Percentiles rank a stretch among this genome's conserved stretches.
Conservation (phyloP, 2,888 invertebrate species). For the Epinotia ramella region DNA sequence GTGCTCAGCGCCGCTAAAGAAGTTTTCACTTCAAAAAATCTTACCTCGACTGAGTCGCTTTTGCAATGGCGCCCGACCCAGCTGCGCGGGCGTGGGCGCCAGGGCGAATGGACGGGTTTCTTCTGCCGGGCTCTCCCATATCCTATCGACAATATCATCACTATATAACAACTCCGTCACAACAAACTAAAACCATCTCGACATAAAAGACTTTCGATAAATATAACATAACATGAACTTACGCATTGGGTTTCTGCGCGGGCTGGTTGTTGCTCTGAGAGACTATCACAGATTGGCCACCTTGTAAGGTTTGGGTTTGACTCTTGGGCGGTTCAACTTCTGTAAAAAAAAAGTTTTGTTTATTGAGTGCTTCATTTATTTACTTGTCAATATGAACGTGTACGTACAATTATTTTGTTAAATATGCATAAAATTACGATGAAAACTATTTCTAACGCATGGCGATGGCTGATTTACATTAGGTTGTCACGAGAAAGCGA, state of each 20-base stretch:
- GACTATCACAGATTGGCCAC: constrained; percentile 78
- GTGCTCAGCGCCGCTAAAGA: no score
- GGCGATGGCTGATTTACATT: no score
- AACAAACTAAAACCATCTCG: no score
- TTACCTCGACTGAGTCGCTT: constrained; percentile 93
- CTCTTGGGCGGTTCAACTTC: constrained; percentile 61
- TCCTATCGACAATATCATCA: constrained; percentile 53
- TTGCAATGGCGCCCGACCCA: constrained; percentile 95
- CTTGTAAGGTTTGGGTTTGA: constrained; percentile 54
- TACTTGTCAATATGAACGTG: neutral
- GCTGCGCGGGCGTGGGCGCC: constrained; percentile 97
- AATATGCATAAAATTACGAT: neutral
- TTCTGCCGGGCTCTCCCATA: constrained; percentile 73
- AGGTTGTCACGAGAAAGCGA: no score
- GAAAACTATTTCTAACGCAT: no score
- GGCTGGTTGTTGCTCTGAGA: constrained; percentile 75
- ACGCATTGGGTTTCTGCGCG: constrained; percentile 68
- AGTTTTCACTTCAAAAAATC: no score
- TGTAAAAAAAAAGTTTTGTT: constrained; percentile 50
- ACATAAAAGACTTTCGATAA: no score
- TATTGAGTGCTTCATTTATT: neutral
- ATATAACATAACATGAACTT: constrained; percentile 52
- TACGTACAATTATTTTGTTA: no score
- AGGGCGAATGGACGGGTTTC: constrained; percentile 87
- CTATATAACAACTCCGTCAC: no score